Evolutionary conservation across 2,113 vertebrate genomes (phyloP).

Genomic region (Etheostoma spectabile): DNA sequence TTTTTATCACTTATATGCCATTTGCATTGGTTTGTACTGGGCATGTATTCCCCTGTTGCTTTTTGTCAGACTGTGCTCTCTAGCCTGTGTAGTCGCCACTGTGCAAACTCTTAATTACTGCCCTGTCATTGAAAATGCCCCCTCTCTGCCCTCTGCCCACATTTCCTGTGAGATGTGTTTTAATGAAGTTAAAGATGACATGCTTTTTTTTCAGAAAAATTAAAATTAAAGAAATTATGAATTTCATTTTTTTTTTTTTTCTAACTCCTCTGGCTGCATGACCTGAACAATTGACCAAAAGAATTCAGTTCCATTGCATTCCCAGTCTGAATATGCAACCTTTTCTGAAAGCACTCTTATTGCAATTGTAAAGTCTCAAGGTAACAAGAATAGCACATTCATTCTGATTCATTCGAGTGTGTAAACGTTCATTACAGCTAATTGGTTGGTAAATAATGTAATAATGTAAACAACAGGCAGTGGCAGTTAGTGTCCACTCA

Average conservation of each 20-base stretch:
- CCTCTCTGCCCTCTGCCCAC: constrained; percentile 20
- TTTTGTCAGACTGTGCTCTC: constrained; percentile 9
- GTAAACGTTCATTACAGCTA: constrained; percentile 12
- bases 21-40: constrained; percentile 27
- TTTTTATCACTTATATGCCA: constrained; percentile 10
- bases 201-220: constrained; percentile 9
- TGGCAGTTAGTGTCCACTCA: constrained; percentile 15
- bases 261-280: constrained; percentile 6
- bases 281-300: constrained; percentile 13
- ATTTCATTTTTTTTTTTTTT: constrained; percentile 10
- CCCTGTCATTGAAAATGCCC: constrained; percentile 35
- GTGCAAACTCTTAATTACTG: constrained; percentile 38
- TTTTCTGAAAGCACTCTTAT: constrained; percentile 1
- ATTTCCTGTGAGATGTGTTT: constrained; percentile 20
- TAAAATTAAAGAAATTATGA: neutral
- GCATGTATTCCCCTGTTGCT: constrained; percentile 16
- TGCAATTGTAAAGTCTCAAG: neutral
- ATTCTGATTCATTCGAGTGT: constrained; percentile 20
- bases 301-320: neutral
- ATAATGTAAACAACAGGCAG: constrained; percentile 20
- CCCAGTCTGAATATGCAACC: neutral
- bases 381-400: neutral
- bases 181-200: constrained; percentile 30
- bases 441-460: constrained; percentile 35
- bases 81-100: neutral